Base-by-base conservation (phyloP, 1,140 invertebrate species). In the Holcopasites calliopsidis region DNA sequence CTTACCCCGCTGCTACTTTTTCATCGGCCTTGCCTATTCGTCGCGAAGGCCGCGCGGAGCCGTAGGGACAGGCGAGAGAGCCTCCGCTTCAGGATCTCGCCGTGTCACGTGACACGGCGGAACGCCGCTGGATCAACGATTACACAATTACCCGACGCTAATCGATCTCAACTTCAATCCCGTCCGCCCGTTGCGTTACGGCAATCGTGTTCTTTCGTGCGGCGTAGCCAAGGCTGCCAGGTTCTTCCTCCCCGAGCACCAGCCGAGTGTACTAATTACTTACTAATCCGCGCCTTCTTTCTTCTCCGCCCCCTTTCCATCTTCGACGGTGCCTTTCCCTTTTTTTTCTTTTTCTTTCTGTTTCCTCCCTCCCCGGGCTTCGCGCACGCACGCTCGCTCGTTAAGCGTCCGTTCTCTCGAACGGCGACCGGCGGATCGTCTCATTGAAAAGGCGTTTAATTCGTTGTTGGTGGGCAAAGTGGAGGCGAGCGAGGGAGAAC, bases 81-180 rank as follows among this genome's bases (percentile, higher is more conserved):
- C 8, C 18, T n/a, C 35, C 38, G 50, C 47, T 52, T 42, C 58
- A 64, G 52, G 11, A 49, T 44, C 18, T 28, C 49, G 18, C 55
- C 33, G 23, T 26, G 35, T 66, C 77, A 40, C 69, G 61, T 61
- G 52, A 76, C 66, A 33, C 23, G 31, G 65, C 28, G 58, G n/a
- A 66, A 78, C 74, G 71, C 61, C 79, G 58, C 75, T n/a, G 64
- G 78, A 82, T 82, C 76, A 82, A 71, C 68, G 75, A 82, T 83
- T 66, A 64, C 68, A 74, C 62, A 52, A 66, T 81, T 73, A 68
- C 54, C 77, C 77, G 76, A 83, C 66, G 72, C 77, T 79, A 83
- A 83, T 83, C 75, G 80, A 83, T 79, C 79, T 83, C 79, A 83
- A 83, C 79, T 83, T 82, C 80, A 83, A 82, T 83, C 68, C 79